phyloP scores from a whole-genome alignment of 2,888 invertebrate genomes.

The Cremastobaeus sp. region DNA sequence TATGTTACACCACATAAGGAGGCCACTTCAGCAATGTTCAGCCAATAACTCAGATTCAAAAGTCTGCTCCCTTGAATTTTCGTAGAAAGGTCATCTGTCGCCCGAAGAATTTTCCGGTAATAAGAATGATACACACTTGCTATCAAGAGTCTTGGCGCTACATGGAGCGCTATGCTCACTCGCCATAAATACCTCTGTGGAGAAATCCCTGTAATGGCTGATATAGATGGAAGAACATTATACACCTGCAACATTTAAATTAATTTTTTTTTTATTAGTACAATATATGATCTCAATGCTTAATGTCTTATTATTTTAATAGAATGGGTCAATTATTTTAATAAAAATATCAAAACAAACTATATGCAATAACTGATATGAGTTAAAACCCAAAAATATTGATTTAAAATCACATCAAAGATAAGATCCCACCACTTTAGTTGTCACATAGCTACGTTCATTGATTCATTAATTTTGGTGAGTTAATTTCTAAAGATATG shows the following conservation, averaged over 20 bases:
- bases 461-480: too few species aligned
- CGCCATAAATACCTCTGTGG: slow-evolving; percentile 96
- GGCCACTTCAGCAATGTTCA: slow-evolving; percentile 90
- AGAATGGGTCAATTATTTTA: too few species aligned
- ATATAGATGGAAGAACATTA: slow-evolving; percentile 96
- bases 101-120: slow-evolving; percentile 84
- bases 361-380: too few species aligned
- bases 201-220: slow-evolving; percentile 95
- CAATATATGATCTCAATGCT: too few species aligned
- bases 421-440: too few species aligned
- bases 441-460: too few species aligned
- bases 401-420: too few species aligned
- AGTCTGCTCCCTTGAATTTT: slow-evolving; percentile 79
- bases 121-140: slow-evolving; percentile 92
- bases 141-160: slow-evolving; percentile 93
- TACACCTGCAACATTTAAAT: slow-evolving; percentile 86
- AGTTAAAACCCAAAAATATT: too few species aligned
- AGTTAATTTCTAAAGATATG: too few species aligned
- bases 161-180: slow-evolving; percentile 93
- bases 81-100: slow-evolving; percentile 79
- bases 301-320: background rate
- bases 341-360: too few species aligned
- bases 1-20: slow-evolving; percentile 92
- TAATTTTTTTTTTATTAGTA: background rate
- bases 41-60: slow-evolving; percentile 87